Conservation (phyloP, 2,797 vertebrate species). For the Lerista edwardsae region DNA sequence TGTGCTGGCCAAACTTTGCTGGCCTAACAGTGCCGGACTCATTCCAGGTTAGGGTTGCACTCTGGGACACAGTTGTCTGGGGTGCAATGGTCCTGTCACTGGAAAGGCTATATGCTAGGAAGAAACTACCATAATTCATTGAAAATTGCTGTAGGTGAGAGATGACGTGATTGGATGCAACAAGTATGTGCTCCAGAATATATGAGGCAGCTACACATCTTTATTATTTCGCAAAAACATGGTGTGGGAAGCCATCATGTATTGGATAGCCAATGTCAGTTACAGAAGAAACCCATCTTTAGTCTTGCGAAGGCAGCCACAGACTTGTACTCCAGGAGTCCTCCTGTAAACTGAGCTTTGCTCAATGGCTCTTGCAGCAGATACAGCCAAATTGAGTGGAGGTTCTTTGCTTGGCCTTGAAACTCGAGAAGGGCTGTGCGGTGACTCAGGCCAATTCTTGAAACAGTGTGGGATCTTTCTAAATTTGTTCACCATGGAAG, state of each 20-base stretch:
- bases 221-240: not conserved
- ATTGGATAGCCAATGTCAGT: not conserved
- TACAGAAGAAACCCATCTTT: not conserved
- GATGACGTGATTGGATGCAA: not conserved
- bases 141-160: too few species aligned
- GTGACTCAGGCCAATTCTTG: not conserved
- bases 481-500: conserved; percentile 24
- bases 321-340: not conserved
- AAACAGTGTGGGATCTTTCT: conserved; percentile 50
- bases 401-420: not conserved
- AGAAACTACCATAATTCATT: too few species aligned
- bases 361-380: not conserved
- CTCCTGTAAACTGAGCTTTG: not conserved
- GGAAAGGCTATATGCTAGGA: too few species aligned
- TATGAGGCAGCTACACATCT: not conserved
- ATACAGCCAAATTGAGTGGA: rapidly evolving
- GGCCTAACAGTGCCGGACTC: too few species aligned
- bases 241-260: not conserved
- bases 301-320: not conserved
- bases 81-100: too few species aligned
- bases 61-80: too few species aligned
- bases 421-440: conserved; percentile 10
- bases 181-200: not conserved
- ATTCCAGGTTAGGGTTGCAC: too few species aligned
- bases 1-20: too few species aligned